Conservation (phyloP, 2,113 vertebrate species). For the Lepisosteus oculatus region DNA sequence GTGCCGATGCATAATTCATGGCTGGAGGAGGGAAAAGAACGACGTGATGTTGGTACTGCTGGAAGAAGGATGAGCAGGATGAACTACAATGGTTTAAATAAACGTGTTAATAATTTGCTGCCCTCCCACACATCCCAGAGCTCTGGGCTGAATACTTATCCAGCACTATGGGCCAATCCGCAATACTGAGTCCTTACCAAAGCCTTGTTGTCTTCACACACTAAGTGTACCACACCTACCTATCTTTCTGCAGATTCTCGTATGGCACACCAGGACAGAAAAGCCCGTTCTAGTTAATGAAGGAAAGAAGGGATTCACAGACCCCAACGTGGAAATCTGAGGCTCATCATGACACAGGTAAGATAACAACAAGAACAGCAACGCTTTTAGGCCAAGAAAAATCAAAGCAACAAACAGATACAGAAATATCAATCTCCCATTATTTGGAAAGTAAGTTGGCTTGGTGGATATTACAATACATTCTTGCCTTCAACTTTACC, state of each 20-base stretch:
- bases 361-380: neutral
- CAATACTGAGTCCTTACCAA: too few species aligned
- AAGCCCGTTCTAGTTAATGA: slow-evolving; percentile 96
- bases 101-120: slow-evolving; percentile 5
- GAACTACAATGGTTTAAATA: slow-evolving; percentile 30
- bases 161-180: too few species aligned
- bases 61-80: slow-evolving; percentile 26
- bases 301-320: slow-evolving; percentile 96
- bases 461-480: neutral
- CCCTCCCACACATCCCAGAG: neutral
- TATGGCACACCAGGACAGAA: slow-evolving; percentile 97
- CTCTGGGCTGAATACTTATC: neutral
- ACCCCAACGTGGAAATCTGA: slow-evolving; percentile 95
- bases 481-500: neutral
- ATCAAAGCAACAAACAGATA: neutral
- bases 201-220: too few species aligned
- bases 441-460: neutral
- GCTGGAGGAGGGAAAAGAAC: slow-evolving; percentile 40
- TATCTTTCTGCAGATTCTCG: slow-evolving; percentile 79
- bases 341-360: slow-evolving; percentile 38
- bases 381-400: neutral
- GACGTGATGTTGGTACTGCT: slow-evolving; percentile 19
- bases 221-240: neutral
- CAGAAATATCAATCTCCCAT: neutral
- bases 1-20: slow-evolving; percentile 57